These are phyloP conservation scores for Siniperca scherzeri DNA, from an alignment of 2,797 vertebrate species.

Conservation along the genomic window DNA sequence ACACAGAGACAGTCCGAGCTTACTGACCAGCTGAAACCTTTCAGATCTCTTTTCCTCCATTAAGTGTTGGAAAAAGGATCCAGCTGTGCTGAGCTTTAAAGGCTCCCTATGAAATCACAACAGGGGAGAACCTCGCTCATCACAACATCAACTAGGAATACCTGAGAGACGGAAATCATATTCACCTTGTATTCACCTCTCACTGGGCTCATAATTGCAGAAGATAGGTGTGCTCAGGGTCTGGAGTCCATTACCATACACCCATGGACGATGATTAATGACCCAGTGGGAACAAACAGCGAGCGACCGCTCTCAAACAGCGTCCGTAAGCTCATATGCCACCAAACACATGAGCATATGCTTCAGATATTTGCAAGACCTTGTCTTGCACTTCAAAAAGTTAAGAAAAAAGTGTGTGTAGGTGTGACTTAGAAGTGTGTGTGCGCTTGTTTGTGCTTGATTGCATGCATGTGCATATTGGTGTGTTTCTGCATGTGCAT, in stretches of 20 bases:
- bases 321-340: constrained; percentile 54
- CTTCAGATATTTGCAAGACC: constrained; percentile 46
- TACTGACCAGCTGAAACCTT: constrained; percentile 51
- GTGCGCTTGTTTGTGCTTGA: not conserved
- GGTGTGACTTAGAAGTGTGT: not conserved
- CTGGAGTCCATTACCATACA: constrained; percentile 80
- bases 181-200: constrained; percentile 85
- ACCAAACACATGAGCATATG: constrained; percentile 49
- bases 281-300: constrained; percentile 74
- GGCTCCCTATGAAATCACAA: constrained; percentile 60
- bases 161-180: constrained; percentile 80
- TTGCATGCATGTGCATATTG: not conserved
- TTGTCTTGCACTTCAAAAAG: constrained; percentile 53
- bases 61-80: constrained; percentile 33
- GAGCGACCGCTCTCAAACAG: constrained; percentile 65
- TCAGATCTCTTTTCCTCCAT: constrained; percentile 47
- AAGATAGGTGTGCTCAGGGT: constrained; percentile 75
- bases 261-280: constrained; percentile 86
- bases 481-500: constrained; percentile 6
- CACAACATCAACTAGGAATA: constrained; percentile 66
- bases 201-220: constrained; percentile 84
- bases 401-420: constrained; percentile 10
- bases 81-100: constrained; percentile 49
- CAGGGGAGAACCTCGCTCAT: constrained; percentile 58
- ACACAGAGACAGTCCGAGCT: constrained; percentile 12